These are phyloP conservation scores for Porites lutea DNA, from an alignment of 64 coral and sea anemone species.

Conservation along the genomic window DNA sequence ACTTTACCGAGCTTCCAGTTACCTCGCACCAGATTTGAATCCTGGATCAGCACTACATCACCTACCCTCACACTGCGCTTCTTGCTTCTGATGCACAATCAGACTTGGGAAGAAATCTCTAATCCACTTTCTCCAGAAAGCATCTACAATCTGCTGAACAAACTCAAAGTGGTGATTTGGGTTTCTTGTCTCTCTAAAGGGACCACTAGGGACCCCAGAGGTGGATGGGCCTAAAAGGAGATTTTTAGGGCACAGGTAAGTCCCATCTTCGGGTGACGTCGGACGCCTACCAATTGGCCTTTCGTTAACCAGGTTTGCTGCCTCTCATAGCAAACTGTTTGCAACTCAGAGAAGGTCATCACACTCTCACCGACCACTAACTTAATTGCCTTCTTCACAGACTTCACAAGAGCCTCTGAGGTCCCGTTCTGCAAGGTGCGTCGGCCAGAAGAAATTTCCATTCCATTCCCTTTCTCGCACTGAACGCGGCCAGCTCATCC, in stretches of 20 bases:
- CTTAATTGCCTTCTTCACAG: conserved; percentile 54
- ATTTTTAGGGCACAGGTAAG: conserved; percentile 58
- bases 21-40: conserved; percentile 35
- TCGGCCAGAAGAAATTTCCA: too few species aligned
- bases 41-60: conserved; percentile 59
- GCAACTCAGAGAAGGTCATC: conserved; percentile 52
- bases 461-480: too few species aligned
- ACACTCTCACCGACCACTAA: conserved; percentile 38
- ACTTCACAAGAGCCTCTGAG: conserved; percentile 65
- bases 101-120: conserved; percentile 49
- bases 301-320: conserved; percentile 65
- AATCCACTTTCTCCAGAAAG: conserved; percentile 56
- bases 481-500: too few species aligned
- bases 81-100: conserved; percentile 5
- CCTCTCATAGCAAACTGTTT: conserved; percentile 61
- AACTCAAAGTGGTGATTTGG: conserved; percentile 40
- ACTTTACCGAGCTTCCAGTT: conserved; percentile 40
- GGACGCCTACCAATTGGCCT: conserved; percentile 50
- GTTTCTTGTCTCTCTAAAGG: conserved; percentile 38
- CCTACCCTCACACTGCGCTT: neutral
- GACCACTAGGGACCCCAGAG: conserved; percentile 48
- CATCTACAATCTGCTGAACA: conserved; percentile 41
- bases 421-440: conserved; percentile 50
- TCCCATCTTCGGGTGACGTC: conserved; percentile 19
- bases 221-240: conserved; percentile 38